These are phyloP conservation scores for Phrynosoma blainvillii DNA, from an alignment of 2,113 vertebrate species.

Conservation along the genomic window DNA sequence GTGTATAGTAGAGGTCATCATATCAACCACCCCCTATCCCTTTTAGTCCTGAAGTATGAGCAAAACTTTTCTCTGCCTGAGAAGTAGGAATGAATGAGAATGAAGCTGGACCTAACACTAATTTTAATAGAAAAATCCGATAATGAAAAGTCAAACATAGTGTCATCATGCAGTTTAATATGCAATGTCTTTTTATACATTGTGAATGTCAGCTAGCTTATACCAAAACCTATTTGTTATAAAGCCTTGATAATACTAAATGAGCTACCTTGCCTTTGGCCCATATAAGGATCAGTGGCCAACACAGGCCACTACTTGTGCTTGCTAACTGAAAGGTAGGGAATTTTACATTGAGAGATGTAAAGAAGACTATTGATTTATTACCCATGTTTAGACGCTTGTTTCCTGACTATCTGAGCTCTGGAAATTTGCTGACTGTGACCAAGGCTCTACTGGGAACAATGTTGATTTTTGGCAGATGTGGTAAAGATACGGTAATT, in stretches of 20 bases:
- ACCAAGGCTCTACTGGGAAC: too few relatives aligned
- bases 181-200: not conserved
- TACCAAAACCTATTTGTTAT: not conserved
- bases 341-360: not conserved
- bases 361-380: not conserved
- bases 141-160: not conserved
- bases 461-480: too few relatives aligned
- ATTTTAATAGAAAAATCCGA: not conserved
- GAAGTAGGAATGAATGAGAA: not conserved
- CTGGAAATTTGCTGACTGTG: too few relatives aligned
- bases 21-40: not conserved
- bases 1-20: not conserved
- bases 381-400: not conserved
- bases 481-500: too few relatives aligned
- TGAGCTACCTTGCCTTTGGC: not conserved
- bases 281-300: not conserved
- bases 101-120: not conserved
- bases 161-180: too few relatives aligned
- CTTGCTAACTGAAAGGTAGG: not conserved
- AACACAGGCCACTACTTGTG: not conserved
- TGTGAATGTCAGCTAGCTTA: not conserved
- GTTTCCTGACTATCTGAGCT: too few relatives aligned
- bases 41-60: conserved; percentile 11
- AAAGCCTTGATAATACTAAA: not conserved
- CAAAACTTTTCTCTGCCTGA: not conserved